These are phyloP conservation scores for Liopterus haemorrhoidalis DNA, from an alignment of 2,888 invertebrate species.

Conservation along the genomic window DNA sequence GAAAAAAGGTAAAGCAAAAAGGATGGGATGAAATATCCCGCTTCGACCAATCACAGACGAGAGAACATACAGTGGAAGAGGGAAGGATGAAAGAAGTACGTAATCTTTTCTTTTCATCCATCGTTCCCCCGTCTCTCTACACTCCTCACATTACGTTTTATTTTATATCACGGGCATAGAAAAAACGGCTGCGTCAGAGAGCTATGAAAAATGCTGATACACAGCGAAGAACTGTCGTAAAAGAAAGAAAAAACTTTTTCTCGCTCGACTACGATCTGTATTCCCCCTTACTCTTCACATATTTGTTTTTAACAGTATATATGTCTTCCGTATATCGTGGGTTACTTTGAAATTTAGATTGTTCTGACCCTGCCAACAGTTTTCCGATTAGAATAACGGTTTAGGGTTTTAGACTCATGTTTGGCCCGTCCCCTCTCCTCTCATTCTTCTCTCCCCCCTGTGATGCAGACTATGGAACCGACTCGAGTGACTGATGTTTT, in stretches of 20 bases:
- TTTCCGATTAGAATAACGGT: too few species aligned
- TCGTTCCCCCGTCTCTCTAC: constrained; percentile 13
- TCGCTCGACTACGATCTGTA: background rate
- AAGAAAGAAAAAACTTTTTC: constrained; percentile 1
- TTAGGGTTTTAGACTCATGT: too few species aligned
- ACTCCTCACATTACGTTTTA: constrained; percentile 8
- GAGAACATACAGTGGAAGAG: constrained; percentile 36
- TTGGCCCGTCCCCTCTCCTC: too few species aligned
- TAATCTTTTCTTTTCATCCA: constrained; percentile 21
- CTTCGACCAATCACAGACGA: constrained; percentile 23
- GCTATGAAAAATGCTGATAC: too few species aligned
- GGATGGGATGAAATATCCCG: constrained; percentile 24
- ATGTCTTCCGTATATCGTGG: too few species aligned
- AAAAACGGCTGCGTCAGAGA: constrained; percentile 16
- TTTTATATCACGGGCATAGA: constrained; percentile 16
- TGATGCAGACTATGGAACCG: too few species aligned
- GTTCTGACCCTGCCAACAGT: too few species aligned
- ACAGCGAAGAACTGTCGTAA: too few species aligned
- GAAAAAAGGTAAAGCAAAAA: constrained; percentile 23
- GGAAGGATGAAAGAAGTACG: constrained; percentile 34
- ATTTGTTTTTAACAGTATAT: too few species aligned
- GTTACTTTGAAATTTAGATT: too few species aligned
- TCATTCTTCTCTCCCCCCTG: too few species aligned
- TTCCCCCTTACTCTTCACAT: background rate
- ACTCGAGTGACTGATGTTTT: too few species aligned